Percentiles rank a stretch among this genome's conserved stretches.
Conservation (phyloP, 2,113 vertebrate species). For the Rafetus swinhoei region DNA sequence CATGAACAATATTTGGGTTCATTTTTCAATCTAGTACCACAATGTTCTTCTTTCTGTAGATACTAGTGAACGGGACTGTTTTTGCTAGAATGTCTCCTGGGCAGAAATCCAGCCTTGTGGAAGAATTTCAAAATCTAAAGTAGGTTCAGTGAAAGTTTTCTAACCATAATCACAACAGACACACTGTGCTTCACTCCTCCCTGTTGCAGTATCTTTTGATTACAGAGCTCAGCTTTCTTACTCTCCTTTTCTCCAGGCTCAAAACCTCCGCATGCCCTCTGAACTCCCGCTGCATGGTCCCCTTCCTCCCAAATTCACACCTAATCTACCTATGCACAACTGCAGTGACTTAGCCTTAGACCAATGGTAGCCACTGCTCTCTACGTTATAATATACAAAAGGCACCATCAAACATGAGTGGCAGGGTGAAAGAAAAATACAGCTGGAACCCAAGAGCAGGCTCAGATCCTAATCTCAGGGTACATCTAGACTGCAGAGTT, state of each 20-base stretch:
- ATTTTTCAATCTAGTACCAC: not conserved
- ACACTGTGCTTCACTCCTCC: no score
- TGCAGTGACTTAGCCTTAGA: accelerated
- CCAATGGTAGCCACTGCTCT: not conserved
- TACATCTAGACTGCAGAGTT: no score
- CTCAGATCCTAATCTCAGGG: not conserved
- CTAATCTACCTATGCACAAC: not conserved
- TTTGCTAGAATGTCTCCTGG: constrained; percentile 79
- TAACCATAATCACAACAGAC: not conserved
- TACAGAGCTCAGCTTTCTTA: not conserved
- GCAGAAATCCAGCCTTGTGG: constrained; percentile 76
- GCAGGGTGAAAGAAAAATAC: not conserved
- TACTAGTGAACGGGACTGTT: constrained; percentile 71
- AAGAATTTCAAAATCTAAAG: constrained; percentile 80
- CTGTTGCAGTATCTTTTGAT: not conserved
- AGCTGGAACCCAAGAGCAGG: no score
- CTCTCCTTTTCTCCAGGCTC: accelerated
- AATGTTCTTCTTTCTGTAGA: constrained; percentile 41
- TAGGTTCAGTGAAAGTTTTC: constrained; percentile 34
- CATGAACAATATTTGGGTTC: not conserved
- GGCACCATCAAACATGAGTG: not conserved
- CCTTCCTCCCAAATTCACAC: not conserved
- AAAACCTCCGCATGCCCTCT: accelerated
- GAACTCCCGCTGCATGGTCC: accelerated
- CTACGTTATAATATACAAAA: not conserved